These are phyloP conservation scores for Lophura swinhoii DNA, from an alignment of 2,797 vertebrate species.

Conservation along the genomic window DNA sequence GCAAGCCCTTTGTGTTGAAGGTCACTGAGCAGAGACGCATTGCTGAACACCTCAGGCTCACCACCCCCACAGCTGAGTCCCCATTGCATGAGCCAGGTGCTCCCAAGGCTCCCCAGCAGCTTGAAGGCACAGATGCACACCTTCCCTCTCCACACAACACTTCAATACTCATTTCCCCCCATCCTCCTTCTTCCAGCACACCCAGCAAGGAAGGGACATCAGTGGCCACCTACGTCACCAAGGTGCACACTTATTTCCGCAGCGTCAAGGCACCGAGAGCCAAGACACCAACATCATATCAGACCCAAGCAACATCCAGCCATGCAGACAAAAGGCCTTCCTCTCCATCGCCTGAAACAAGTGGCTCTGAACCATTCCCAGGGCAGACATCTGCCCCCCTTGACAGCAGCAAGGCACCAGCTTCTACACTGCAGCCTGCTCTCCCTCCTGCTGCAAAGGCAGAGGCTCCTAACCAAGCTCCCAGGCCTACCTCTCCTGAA, in stretches of 20 bases:
- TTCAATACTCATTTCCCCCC: constrained; percentile 28
- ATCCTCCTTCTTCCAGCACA: constrained; percentile 57
- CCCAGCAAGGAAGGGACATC: constrained; percentile 67
- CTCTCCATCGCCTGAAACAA: not conserved
- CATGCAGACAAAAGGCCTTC: not conserved
- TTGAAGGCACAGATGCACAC: not conserved
- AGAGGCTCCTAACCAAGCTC: not conserved
- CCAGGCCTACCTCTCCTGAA: not conserved
- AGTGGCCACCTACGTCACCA: constrained; percentile 69
- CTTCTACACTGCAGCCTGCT: not conserved
- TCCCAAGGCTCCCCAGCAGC: not conserved
- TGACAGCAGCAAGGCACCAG: not conserved
- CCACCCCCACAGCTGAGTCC: not conserved
- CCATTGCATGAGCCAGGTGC: not conserved
- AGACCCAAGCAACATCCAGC: not conserved
- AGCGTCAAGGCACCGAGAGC: constrained; percentile 47
- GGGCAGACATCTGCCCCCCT: not conserved
- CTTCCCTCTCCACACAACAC: not conserved
- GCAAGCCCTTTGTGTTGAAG: constrained; percentile 65
- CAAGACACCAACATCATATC: constrained; percentile 6
- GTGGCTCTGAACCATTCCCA: not conserved
- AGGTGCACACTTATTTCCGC: constrained; percentile 37
- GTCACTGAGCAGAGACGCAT: constrained; percentile 71
- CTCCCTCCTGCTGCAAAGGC: not conserved
- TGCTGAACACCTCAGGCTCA: constrained; percentile 62